Evolutionary conservation across 2,888 invertebrate genomes (phyloP), one percentile per base, ranked within the genome.

Genomic region (Campaea margaritaria): DNA sequence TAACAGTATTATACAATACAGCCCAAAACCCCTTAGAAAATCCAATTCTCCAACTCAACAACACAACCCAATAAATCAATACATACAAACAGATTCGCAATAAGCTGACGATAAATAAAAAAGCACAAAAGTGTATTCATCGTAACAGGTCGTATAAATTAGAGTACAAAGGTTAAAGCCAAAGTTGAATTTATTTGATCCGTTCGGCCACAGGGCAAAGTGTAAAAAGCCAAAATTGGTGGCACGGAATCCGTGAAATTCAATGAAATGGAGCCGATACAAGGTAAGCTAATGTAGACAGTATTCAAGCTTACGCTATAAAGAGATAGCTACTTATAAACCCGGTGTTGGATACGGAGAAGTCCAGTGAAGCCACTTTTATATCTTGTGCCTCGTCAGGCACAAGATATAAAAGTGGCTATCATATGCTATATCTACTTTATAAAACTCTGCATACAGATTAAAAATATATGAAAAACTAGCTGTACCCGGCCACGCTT

Each of bases 141-240:
- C 68, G 73, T 64, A 69, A 73, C 77, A 75, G 71, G 69, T 71
- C 74, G 75, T 75, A 80, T 78, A 81, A 80, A 80, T 81, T 78
- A 74, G 73, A 72, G 76, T 75, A 80, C 79, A 80, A 79, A 76
- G 69, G 71, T 58, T 60, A 62, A 54, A 64, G 59, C 60, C 64
- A 65, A 63, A 66, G 72, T 80, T 78, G 73, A 79, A 80, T 82
- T 81, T 76, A 77, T 81, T 81, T 82, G 76, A 82, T 80, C 73
- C 75, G 72, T 62, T 68, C 59, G 51, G 59, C 70, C 75, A 62
- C 75, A 70, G 67, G 65, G 68, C 73, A 72, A 78, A 78, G 75
- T 72, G 75, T 68, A 78, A 75, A 74, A 71, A 58, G 58, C 55
- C 48, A 65, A 76, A 78, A 78, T 78, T 76, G 75, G 69, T 69